Evolutionary conservation across 2,113 vertebrate species (phyloP).

Genomic region (Sterrhoptilus dennistouni): DNA sequence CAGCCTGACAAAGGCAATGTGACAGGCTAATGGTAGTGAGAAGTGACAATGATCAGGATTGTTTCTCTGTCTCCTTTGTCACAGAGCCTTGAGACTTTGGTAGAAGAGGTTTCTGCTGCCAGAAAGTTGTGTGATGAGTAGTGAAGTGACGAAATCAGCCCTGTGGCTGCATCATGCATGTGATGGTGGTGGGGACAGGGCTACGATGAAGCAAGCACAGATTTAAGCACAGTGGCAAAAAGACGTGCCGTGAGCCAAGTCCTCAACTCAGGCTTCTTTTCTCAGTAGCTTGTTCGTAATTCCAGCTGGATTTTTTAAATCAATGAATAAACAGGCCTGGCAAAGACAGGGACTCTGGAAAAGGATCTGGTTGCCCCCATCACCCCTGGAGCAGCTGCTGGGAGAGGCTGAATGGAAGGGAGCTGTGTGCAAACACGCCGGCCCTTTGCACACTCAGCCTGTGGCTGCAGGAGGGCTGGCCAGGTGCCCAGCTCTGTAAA

Average conservation of each 20-base stretch:
- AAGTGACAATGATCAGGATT: neutral
- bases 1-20: neutral
- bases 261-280: neutral
- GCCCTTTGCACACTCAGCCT: neutral
- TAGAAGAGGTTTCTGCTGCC: neutral
- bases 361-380: neutral
- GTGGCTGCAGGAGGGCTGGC: slow-evolving; percentile 18
- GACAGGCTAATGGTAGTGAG: neutral
- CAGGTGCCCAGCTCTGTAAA: neutral
- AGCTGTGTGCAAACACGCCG: neutral
- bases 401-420: neutral
- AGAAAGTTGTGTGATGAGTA: neutral
- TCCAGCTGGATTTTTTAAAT: slow-evolving; percentile 20
- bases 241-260: neutral
- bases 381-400: slow-evolving; percentile 1
- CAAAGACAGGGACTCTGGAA: neutral
- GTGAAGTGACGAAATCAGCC: neutral
- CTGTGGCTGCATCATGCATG: rapidly evolving
- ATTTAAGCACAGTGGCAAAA: neutral
- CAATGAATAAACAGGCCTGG: neutral
- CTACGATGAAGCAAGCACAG: neutral
- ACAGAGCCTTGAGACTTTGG: neutral
- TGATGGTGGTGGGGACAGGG: neutral
- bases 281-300: neutral
- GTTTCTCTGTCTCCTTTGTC: neutral